Base-by-base conservation (phyloP, 2,888 invertebrate species). In the Eilema depressum region DNA sequence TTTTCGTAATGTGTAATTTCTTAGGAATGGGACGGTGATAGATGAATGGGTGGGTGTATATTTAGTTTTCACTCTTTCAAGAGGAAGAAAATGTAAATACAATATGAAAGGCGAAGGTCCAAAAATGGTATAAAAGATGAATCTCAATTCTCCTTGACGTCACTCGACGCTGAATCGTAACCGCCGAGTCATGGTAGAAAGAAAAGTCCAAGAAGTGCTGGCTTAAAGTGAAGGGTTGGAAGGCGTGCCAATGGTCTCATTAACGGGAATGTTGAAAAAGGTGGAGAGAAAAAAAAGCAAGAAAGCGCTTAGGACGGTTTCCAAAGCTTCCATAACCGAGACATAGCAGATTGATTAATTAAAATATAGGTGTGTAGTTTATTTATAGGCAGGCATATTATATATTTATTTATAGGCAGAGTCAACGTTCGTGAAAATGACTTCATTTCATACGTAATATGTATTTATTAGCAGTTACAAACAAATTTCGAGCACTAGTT, bases 401-500 rank as follows among this genome's bases (percentile, higher is more conserved):
- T n/a, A n/a, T n/a, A n/a, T n/a, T n/a, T n/a, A n/a, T n/a, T n/a
- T n/a, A n/a, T n/a, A n/a, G 28, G 28, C 37, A 37, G 37, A 1
- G 37, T 37, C 12, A 1, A 20, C 5, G 3, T 47, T 47, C 47
- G 20, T 47, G 47, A 47, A 47, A 47, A 20, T 47, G 20, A 17
- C 41, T 41, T 17, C 30, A 30, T 14, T 37, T 37, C 3, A n/a
- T 11, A 30, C n/a, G 33, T 33, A 23, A 23, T 61, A 23, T n/a
- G n/a, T n/a, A n/a, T 28, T 28, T 12, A 37, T 59, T 20, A 66
- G 33, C 17, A n/a, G 26, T 66, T n/a, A 60, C 30, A 33, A 33
- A 62, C 4, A 20, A 62, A n/a, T 17, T 17, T 25, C 41, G 47
- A 67, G 37, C 33, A 68, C 2, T 68, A 53, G 26, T 20, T 63